Base-by-base conservation (phyloP, 2,888 invertebrate genomes). In the Drosophila aldrichi region DNA sequence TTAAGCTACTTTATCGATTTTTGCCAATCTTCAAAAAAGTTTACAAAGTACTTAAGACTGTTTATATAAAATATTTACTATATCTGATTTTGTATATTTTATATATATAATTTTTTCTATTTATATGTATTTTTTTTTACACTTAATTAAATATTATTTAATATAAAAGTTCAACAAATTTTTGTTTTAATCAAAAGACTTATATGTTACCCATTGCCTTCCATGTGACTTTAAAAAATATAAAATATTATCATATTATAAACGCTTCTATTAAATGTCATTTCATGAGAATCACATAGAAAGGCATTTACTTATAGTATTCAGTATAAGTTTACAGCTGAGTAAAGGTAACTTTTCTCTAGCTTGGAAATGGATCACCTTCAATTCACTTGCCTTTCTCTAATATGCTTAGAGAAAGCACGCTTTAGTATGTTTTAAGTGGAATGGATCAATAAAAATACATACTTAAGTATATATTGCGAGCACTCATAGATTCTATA, bases 1-100 rank as follows among this genome's bases (percentile, higher is more conserved):
- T 56, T 43, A 29, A 49, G 44, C 38, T 20, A n/a, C 9, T 54
- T 75, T 68, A 67, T 72, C 71, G 59, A 61, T 46, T 65, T 61
- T 59, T n/a, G 9, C 18, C 18, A n/a, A 51, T 49, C 59, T 44
- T 41, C 14, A 25, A 51, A 36, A n/a, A 44, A 43, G 25, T 44
- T 61, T 18, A 40, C 57, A 40, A 73, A 60, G 34, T 56, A 43
- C 36, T 20, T 38, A 10, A 10, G n/a, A 14, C 14, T 8, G 8
- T 54, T 54, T 25, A 40, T 36, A 52, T 20, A 25, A 16, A 54
- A 38, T 16, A 16, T 32, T 32, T 32, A 32, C 32, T 10, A 32
- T 32, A 32, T 10, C 6, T 38, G 36, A 29, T 16, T 38, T 16
- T 38, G 3, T 16, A 16, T 16, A 16, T 16, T 14, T 22, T 22